These are phyloP conservation scores for Saccopteryx leptura DNA, from an alignment of 2,113 vertebrate genomes.

Conservation along the genomic window DNA sequence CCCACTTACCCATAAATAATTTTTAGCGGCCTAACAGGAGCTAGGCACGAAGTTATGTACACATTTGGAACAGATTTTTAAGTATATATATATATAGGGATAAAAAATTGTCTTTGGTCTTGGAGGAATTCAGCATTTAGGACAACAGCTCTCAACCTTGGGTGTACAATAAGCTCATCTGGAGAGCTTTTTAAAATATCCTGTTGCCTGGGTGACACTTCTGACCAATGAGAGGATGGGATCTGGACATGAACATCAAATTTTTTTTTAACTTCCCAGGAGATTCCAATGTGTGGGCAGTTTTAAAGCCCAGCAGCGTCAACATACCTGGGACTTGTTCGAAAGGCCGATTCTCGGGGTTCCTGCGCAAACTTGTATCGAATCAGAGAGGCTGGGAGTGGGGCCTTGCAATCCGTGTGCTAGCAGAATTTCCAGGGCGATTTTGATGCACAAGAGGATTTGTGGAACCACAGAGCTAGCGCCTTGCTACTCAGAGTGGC, in stretches of 20 bases:
- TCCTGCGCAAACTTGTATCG: not conserved
- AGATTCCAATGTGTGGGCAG: not conserved
- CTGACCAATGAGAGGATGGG: not conserved
- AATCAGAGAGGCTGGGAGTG: not conserved
- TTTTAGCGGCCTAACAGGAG: not conserved
- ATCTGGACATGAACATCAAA: not conserved
- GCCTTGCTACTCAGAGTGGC: not conserved
- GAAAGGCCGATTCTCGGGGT: not conserved
- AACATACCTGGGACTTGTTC: not conserved
- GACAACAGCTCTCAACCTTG: not conserved
- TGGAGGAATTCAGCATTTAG: not conserved
- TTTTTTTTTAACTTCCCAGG: not conserved
- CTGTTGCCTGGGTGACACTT: not conserved
- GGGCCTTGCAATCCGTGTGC: fast-evolving
- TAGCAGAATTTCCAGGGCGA: not conserved
- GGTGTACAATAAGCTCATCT: not conserved
- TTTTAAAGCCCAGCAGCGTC: not conserved
- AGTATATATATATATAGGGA: not conserved
- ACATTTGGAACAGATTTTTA: not conserved
- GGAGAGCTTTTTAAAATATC: not conserved
- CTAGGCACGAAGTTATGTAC: not conserved
- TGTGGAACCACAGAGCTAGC: not conserved
- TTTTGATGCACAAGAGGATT: not conserved
- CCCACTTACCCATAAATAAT: not conserved
- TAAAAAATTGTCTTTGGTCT: not conserved